Evolutionary conservation across 2,113 vertebrate genomes (phyloP), one percentile per base, ranked within the genome.

Genomic region (Pungitius pungitius): DNA sequence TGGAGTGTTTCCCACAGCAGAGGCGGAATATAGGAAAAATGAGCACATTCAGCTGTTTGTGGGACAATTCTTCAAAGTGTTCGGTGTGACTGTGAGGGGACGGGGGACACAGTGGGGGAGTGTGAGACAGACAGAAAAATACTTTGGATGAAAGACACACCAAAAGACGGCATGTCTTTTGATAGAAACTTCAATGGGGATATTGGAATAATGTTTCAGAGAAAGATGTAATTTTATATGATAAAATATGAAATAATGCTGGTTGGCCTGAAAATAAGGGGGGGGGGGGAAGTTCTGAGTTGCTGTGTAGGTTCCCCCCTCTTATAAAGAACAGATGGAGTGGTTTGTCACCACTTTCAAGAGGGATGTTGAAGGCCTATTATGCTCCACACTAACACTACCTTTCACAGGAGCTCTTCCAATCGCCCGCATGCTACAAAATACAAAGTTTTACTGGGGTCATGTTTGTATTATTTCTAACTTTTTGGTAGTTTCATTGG

Each of bases 11-110:
- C 87, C 82, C 88, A 88, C 85, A 88, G 75, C 75, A 14, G 67
- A 74, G 66, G 64, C 91, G 88, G 87, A 75, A 89, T 90, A 88
- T 89, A 90, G 83, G 69, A 80, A 77, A 81, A 90, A 85, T 69
- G 73, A 85, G 73, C 37, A 63, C 77, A 80, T 72, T 77, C 55
- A 87, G 75, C 71, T 11, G 2, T 69, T 77, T 86, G 61, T 81
- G 82, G 73, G 75, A 82, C 42, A 55, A 67, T 82, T 81, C 42
- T 12, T 61, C 43, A 59, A 60, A 65, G 45, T 54, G 5, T 3
- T 10, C 40, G 30, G 27, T 70, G 77, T 74, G 75, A 77, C 71
- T 75, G 70, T 12, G 73, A 81, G 27, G 26, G 56, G 83, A 79
- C 57, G 69, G 43, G n/a, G 61, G 67, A 22, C 56, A 70, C 33